These are phyloP conservation scores for Pseudolaguvia tuberculata DNA, from an alignment of 2,113 vertebrate genomes.

Conservation along the genomic window DNA sequence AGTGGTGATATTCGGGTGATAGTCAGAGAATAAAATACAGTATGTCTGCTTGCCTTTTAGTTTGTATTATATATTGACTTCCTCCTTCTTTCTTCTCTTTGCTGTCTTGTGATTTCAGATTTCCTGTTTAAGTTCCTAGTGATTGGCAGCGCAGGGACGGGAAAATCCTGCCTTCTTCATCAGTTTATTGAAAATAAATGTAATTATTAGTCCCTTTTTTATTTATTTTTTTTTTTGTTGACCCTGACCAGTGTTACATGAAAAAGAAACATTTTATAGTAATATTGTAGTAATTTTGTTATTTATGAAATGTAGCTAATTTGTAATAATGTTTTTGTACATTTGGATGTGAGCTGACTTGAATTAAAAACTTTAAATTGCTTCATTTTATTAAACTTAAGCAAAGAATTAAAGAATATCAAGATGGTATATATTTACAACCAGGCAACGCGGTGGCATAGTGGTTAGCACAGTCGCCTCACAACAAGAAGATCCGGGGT, in stretches of 20 bases:
- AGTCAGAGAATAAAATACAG: conserved; percentile 7
- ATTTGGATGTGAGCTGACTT: no score
- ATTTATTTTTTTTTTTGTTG: no score
- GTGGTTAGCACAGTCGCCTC: no score
- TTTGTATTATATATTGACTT: conserved; percentile 26
- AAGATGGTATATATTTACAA: no score
- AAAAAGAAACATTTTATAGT: no score
- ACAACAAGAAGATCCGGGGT: no score
- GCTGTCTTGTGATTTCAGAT: conserved; percentile 67
- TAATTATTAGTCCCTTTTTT: conserved; percentile 55
- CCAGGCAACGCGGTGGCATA: no score
- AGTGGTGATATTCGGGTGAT: background rate
- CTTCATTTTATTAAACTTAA: background rate
- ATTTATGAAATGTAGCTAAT: no score
- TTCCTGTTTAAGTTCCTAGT: conserved; percentile 96
- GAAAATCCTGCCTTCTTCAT: conserved; percentile 92
- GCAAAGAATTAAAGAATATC: background rate
- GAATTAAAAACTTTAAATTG: no score
- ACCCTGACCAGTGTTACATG: no score
- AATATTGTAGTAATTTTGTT: no score
- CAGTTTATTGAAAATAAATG: conserved; percentile 95
- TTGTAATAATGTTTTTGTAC: no score
- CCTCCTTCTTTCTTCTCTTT: background rate
- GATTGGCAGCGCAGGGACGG: conserved; percentile 88
- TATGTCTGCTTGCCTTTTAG: background rate